Conservation (phyloP, 2,113 vertebrate genomes). For the Dicaeum eximium region DNA sequence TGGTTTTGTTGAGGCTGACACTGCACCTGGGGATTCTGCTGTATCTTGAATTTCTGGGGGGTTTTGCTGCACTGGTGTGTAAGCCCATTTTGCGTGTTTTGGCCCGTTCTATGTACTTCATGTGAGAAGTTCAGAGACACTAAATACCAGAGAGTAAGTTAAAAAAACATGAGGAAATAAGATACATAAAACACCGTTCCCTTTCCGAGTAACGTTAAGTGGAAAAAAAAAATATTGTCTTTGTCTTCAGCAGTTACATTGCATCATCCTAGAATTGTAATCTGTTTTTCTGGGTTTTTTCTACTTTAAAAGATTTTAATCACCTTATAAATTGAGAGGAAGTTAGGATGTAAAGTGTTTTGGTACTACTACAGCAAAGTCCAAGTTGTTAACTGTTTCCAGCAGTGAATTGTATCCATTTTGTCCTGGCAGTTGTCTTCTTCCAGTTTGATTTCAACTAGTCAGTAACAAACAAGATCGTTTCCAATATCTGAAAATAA, state of each 20-base stretch:
- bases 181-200: neutral
- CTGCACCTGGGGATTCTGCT: neutral
- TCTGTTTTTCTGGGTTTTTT: neutral
- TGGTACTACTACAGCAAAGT: neutral
- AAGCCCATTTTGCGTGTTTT: neutral
- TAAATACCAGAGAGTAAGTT: neutral
- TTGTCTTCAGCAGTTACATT: neutral
- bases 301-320: neutral
- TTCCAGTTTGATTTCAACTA: neutral
- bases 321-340: neutral
- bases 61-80: rapidly evolving
- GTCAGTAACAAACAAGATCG: neutral
- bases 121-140: rapidly evolving
- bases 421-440: neutral
- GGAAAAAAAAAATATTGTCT: neutral
- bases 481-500: neutral
- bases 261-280: neutral
- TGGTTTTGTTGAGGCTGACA: neutral
- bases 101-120: rapidly evolving
- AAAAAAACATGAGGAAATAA: neutral
- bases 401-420: neutral
- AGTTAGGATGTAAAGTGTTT: neutral
- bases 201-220: neutral
- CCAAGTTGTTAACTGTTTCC: neutral
- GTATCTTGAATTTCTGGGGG: rapidly evolving